phyloP scores from a whole-genome alignment of 2,797 vertebrate species.

The Sphaeramia orbicularis region DNA sequence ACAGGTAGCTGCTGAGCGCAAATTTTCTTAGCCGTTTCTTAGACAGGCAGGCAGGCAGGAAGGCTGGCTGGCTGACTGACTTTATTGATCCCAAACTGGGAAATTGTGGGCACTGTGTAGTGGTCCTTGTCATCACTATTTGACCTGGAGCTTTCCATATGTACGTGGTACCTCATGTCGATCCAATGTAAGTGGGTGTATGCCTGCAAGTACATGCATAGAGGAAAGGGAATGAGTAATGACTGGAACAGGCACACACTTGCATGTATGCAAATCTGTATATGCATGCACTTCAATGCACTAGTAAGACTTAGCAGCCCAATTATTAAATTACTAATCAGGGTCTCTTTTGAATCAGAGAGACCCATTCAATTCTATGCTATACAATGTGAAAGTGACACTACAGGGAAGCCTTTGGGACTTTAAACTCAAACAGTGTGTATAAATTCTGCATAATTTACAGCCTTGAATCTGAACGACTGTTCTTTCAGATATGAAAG shows the following conservation, averaged over 20 bases:
- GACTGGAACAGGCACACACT: conserved; percentile 38
- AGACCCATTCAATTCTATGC: not conserved
- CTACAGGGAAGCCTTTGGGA: not conserved
- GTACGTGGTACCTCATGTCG: conserved; percentile 14
- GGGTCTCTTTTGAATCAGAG: conserved; percentile 24
- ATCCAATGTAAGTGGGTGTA: conserved; percentile 19
- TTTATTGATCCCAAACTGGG: not conserved
- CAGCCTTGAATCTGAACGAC: conserved; percentile 18
- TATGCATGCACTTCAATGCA: not conserved
- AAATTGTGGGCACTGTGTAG: not conserved
- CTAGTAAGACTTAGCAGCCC: conserved; percentile 1
- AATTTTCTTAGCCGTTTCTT: too few species aligned
- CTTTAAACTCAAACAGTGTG: conserved; percentile 3
- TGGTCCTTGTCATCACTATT: not conserved
- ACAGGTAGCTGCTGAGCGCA: not conserved
- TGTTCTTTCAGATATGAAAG: conserved; percentile 54
- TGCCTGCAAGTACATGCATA: conserved; percentile 47
- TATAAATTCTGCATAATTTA: conserved; percentile 15
- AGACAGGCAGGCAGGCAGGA: too few species aligned
- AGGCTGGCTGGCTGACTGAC: not conserved
- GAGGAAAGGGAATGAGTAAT: conserved; percentile 17
- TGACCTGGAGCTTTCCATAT: conserved; percentile 15
- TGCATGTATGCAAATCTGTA: conserved; percentile 26
- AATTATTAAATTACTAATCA: conserved; percentile 7
- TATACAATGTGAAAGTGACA: conserved; percentile 15